Percentiles rank a stretch among this genome's conserved stretches.
Conservation (phyloP, 2,888 invertebrate species). For the Eugnorisma glareosa region DNA sequence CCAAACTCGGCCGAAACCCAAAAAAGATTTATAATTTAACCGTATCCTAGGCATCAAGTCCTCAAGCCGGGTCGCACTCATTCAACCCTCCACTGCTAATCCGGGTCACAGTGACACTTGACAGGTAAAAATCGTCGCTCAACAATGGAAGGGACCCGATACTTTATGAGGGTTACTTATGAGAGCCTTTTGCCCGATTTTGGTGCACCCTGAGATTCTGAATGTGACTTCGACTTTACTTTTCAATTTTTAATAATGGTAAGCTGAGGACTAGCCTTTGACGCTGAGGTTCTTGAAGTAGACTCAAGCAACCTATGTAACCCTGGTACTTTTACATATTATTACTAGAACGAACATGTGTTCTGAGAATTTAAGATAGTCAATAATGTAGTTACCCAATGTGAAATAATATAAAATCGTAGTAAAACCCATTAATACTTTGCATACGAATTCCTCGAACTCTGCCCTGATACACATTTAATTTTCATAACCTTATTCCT, state of each 20-base stretch:
- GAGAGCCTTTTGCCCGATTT: constrained; percentile 67
- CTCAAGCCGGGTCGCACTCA: constrained; percentile 61
- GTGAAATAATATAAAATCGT: not conserved
- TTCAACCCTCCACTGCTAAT: constrained; percentile 71
- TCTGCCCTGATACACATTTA: not conserved
- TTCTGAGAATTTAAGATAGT: not conserved
- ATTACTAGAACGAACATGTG: not conserved
- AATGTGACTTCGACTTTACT: constrained; percentile 65
- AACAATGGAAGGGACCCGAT: constrained; percentile 73
- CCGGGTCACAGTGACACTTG: constrained; percentile 74
- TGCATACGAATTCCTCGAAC: not conserved
- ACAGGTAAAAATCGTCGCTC: constrained; percentile 75
- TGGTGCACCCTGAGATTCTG: constrained; percentile 61
- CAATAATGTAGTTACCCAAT: not conserved
- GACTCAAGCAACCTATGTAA: constrained; percentile 11
- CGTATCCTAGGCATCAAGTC: constrained; percentile 60
- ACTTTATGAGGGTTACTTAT: constrained; percentile 74
- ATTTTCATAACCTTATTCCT: constrained; percentile 3
- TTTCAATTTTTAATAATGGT: constrained; percentile 50
- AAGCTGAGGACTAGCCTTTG: constrained; percentile 13
- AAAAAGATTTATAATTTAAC: constrained; percentile 54
- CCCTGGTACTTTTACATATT: constrained; percentile 4
- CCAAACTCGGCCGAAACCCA: not conserved
- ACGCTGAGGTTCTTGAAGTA: constrained; percentile 29
- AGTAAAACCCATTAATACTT: not conserved